Base-by-base conservation (phyloP, 1,140 invertebrate genomes). In the Drosophila kanapiae region DNA sequence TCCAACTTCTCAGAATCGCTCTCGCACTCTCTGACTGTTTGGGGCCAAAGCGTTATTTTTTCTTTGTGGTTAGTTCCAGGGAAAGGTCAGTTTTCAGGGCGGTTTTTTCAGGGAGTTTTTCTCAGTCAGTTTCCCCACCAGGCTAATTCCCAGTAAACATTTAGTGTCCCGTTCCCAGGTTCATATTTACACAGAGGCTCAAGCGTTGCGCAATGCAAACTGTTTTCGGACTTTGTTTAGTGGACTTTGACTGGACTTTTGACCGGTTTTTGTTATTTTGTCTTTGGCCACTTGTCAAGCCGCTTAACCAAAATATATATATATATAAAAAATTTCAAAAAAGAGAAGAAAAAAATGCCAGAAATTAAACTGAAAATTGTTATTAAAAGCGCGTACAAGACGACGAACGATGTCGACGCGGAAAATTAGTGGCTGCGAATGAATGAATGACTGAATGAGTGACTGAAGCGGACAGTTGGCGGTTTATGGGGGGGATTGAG, bases 391-490 rank as follows among this genome's bases (percentile, higher is more conserved):
- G 82, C 82, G 78, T 80, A 48, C 80, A 75, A 83, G 67, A 90
- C 80, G 84, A 87, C 85, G 83, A 87, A 90, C 84, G 84, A 87
- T 87, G 77, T 87, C 77, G 84, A 62, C 71, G 83, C 80, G 80
- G 80, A 88, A 87, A 83, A 86, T 82, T 72, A 82, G 63, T 63
- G 57, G 59, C 64, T 68, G 45, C 49, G 68, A 62, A 37, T 62
- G 75, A 86, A 75, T 79, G 67, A 72, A 62, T 82, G 74, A 71
- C 31, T 63, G 75, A 77, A 49, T 78, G 65, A 72, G 38, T 63
- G 77, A 62, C 53, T 72, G 45, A 51, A 60, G 45, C 37, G 67
- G 65, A 60, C 67, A 71, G 35, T 37, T 59, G 31, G 37, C 35
- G 58, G 47, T 38, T 37, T 42, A n/a, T n/a, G n/a, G 48, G 49